phyloP scores from a whole-genome alignment of 2,888 invertebrate genomes.

The Dexiosoma caninum region DNA sequence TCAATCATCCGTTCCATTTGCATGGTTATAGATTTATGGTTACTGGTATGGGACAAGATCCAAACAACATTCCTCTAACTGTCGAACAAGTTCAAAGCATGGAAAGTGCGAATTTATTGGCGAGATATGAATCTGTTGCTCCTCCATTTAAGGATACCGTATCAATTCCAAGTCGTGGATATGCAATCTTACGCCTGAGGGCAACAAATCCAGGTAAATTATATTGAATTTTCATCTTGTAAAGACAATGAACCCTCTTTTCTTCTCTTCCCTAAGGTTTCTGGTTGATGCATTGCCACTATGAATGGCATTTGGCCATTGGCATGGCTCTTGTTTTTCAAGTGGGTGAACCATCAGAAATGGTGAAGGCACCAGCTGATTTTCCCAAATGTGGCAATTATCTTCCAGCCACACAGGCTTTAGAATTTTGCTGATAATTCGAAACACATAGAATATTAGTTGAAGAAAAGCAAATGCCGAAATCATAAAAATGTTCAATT shows the following conservation, averaged over 20 bases:
- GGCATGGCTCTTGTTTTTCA: constrained; percentile 71
- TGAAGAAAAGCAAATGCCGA: too few relatives aligned
- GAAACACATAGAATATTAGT: too few relatives aligned
- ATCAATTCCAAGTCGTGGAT: constrained; percentile 72
- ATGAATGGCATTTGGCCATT: constrained; percentile 71
- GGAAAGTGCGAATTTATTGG: constrained; percentile 63
- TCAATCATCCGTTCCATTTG: constrained; percentile 77
- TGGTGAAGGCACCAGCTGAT: constrained; percentile 82
- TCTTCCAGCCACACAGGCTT: constrained; percentile 74
- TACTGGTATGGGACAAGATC: constrained; percentile 68
- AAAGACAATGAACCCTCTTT: neutral
- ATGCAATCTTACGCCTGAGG: constrained; percentile 70
- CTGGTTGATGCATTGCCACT: constrained; percentile 73
- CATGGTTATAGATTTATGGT: constrained; percentile 75
- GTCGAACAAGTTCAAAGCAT: constrained; percentile 66
- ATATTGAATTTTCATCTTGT: neutral
- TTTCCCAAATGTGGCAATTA: constrained; percentile 90
- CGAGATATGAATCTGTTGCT: constrained; percentile 63
- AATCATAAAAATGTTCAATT: too few relatives aligned
- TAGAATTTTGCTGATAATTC: too few relatives aligned
- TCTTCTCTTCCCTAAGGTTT: constrained; percentile 62
- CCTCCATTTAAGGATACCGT: constrained; percentile 74
- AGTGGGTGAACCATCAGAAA: constrained; percentile 80
- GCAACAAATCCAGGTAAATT: constrained; percentile 70
- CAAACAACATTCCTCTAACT: constrained; percentile 66